A percentile compares a stretch with the other conserved stretches of the same genome.
phyloP scores from a whole-genome alignment of 2,113 vertebrate species.

The Stegostoma tigrinum region DNA sequence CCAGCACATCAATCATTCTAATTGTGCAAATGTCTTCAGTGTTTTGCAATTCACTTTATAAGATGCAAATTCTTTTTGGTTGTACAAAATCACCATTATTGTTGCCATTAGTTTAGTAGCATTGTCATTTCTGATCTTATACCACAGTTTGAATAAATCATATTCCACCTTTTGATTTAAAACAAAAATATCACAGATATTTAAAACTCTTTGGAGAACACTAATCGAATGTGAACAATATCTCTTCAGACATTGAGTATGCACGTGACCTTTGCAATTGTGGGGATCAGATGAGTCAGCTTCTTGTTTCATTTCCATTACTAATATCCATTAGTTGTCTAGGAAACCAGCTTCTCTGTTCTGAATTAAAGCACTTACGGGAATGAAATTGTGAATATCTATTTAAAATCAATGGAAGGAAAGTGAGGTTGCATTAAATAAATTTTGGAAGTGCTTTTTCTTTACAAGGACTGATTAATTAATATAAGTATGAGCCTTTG shows the following conservation, averaged over 20 bases:
- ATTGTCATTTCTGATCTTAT: not conserved
- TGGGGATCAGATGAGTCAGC: not conserved
- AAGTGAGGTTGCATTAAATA: not conserved
- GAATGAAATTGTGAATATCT: not conserved
- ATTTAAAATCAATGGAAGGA: constrained; percentile 10
- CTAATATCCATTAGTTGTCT: not conserved
- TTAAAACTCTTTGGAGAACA: not conserved
- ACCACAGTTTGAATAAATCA: not conserved
- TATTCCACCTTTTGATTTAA: not conserved
- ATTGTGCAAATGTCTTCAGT: not conserved
- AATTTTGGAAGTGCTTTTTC: not conserved
- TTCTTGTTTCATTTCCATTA: not conserved
- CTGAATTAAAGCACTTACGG: not conserved
- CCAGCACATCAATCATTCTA: not conserved
- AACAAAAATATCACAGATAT: not conserved
- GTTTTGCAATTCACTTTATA: not conserved
- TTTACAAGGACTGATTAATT: not conserved
- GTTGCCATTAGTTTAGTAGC: not conserved
- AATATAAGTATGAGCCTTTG: not conserved
- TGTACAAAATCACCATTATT: not conserved
- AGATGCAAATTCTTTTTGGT: not conserved
- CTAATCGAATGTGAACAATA: not conserved
- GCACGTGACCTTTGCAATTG: not conserved
- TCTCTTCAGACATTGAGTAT: not conserved
- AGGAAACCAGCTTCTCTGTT: not conserved